phyloP scores from a whole-genome alignment of 2,888 invertebrate genomes.

The Melanophora roralis region DNA sequence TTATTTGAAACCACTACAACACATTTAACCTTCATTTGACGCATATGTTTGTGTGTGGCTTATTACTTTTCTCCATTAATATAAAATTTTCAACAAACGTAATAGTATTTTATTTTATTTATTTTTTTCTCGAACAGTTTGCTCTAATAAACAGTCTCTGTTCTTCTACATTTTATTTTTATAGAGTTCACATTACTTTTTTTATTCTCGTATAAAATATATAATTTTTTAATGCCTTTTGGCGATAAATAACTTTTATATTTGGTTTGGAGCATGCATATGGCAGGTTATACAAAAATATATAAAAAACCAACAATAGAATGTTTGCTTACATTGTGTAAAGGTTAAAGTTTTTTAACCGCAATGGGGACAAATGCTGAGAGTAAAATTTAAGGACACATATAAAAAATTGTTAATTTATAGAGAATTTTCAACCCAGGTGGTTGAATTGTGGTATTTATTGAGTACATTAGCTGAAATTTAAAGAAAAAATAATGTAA shows the following conservation, averaged over 20 bases:
- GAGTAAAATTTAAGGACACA: not conserved
- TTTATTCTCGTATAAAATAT: not conserved
- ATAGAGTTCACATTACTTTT: not conserved
- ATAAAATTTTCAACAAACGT: not conserved
- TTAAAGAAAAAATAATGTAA: no score
- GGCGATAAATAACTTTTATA: conserved; percentile 1
- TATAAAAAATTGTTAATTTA: no score
- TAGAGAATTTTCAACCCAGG: no score
- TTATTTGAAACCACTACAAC: not conserved
- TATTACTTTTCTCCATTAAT: not conserved
- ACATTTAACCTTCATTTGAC: conserved; percentile 2
- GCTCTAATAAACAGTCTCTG: not conserved
- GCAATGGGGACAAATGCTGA: not conserved
- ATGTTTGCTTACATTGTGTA: not conserved
- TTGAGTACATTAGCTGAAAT: no score
- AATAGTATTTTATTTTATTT: not conserved
- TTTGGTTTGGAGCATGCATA: not conserved
- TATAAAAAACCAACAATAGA: not conserved
- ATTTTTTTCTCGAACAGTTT: no score
- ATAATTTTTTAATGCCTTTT: not conserved
- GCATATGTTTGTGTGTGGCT: not conserved
- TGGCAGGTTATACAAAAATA: not conserved
- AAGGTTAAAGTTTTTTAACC: not conserved
- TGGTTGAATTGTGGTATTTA: no score
- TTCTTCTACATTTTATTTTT: not conserved